These are phyloP conservation scores for Agelas oroides DNA, from an alignment of 37 sponge, comb jelly and placozoan genomes.

Conservation along the genomic window DNA sequence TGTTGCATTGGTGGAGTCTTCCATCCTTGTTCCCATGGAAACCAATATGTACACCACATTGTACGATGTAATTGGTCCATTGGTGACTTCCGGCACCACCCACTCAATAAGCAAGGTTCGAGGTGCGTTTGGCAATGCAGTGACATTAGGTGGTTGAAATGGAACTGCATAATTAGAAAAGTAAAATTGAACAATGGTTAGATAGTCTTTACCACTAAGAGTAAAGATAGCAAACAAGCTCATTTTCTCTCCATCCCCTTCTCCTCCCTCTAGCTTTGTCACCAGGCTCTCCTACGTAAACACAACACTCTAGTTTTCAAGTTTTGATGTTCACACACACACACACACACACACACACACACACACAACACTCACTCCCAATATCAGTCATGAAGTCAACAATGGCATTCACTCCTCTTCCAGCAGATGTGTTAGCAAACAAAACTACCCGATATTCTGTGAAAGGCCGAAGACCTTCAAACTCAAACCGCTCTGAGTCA, in stretches of 20 bases:
- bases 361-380: conserved; percentile 5
- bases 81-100: conserved; percentile 1
- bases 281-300: no score
- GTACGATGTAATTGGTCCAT: conserved; percentile 22
- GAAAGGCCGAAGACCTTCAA: conserved; percentile 24
- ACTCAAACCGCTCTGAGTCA: no score
- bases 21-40: neutral
- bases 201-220: no score
- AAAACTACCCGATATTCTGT: conserved; percentile 48
- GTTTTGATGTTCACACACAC: no score
- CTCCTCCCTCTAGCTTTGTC: no score
- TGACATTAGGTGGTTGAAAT: neutral
- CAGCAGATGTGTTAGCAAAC: conserved; percentile 53
- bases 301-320: no score
- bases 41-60: neutral
- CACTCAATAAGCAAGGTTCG: conserved; percentile 4
- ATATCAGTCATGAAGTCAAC: conserved; percentile 15
- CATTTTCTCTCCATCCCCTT: no score
- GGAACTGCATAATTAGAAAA: no score
- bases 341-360: no score
- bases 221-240: no score
- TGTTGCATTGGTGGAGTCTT: neutral
- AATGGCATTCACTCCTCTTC: conserved; percentile 26
- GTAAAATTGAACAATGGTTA: no score
- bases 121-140: conserved; percentile 17